Base-by-base conservation (phyloP, 2,888 invertebrate species). In the Megastigmus dorsalis region DNA sequence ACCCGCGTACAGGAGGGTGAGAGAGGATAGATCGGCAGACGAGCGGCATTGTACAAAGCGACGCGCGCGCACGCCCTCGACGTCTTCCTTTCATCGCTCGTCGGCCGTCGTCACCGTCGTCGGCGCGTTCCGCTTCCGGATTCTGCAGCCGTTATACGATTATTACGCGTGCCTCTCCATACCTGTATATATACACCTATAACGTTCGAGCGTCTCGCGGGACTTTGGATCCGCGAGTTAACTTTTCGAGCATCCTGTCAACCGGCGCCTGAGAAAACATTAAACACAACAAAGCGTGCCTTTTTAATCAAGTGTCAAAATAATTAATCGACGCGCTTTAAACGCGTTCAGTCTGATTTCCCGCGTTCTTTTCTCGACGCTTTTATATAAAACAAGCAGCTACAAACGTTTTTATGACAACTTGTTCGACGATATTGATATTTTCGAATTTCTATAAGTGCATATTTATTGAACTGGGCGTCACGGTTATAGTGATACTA, bases 1-100 rank as follows among this genome's bases (percentile, higher is more conserved):
- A n/a, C n/a, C n/a, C n/a, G n/a, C n/a, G 7, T 7, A 48, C 20
- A 23, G 23, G 48, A 48, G 45, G 45, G 45, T 45, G 23, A 60
- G n/a, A n/a, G n/a, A 66, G 66, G 70, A 57, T 68, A 77, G 67
- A 65, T 63, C n/a, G n/a, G 38, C 23, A 74, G 23, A 52, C 38
- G n/a, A 2, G 38, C 41, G 38, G 33, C 26, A 30, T 13, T 38
- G 13, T 13, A 38, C 13, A 33, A 3, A 5, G 33, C 38, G 9
- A 13, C n/a, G 15, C 5, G 38, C 18, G 3, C n/a, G 48, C 48
- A 10, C 48, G 23, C 23, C 48, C 48, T 48, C 48, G 10, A 4
- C 23, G 7, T n/a, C 23, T 18, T 23, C 48, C 9, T 23, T 48
- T 48, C 48, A 20, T 48, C 23, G 48, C 9, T 23, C 23, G 33